Conservation (phyloP, 2,888 invertebrate species). For the Trypoxylon attenuatum region DNA sequence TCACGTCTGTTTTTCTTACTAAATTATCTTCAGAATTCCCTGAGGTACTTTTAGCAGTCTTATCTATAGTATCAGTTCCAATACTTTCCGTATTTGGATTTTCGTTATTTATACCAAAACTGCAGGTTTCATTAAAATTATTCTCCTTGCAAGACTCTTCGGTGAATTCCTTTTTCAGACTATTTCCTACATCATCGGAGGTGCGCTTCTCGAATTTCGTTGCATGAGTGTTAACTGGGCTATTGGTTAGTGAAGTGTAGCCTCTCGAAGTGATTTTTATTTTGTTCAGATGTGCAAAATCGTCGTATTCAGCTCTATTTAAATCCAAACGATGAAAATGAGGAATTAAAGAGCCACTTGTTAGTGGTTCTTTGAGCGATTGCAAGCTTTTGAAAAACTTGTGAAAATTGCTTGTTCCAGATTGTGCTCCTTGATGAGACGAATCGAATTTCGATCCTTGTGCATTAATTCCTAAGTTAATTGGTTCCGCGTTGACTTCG, state of each 20-base stretch:
- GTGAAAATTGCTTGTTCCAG: too few species aligned
- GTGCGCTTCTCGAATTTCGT: conserved; percentile 50
- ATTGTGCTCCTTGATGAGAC: conserved; percentile 9
- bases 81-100: too few species aligned
- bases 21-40: too few species aligned
- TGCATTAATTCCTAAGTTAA: conserved; percentile 3
- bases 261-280: conserved; percentile 26
- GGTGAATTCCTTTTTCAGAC: too few species aligned
- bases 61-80: too few species aligned
- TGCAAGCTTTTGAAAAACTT: too few species aligned
- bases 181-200: not conserved
- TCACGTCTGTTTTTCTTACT: too few species aligned
- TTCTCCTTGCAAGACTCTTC: too few species aligned
- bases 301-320: not conserved
- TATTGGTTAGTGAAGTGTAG: conserved; percentile 61
- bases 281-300: conserved; percentile 5
- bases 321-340: conserved; percentile 2
- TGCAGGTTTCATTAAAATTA: too few species aligned
- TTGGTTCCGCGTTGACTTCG: not conserved
- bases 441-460: conserved; percentile 10
- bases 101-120: too few species aligned
- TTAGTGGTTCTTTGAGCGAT: too few species aligned
- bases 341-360: conserved; percentile 5
- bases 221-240: conserved; percentile 60
- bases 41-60: too few species aligned